Percentiles rank a stretch among this genome's conserved stretches.
Conservation (phyloP, 2,888 invertebrate genomes). For the Adelphocoris suturalis region DNA sequence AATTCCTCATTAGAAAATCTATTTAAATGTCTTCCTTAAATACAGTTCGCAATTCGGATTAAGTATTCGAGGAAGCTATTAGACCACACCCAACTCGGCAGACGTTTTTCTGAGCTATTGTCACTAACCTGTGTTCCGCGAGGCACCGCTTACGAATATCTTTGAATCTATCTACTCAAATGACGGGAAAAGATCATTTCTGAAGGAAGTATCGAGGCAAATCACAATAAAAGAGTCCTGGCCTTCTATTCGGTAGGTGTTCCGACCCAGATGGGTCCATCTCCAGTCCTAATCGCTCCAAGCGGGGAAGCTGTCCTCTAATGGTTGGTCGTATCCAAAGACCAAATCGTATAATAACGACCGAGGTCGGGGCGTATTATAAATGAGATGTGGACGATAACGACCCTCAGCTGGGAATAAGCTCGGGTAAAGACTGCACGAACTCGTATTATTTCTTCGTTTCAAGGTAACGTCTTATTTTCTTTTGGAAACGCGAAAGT, state of each 20-base stretch:
- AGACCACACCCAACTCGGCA: no score
- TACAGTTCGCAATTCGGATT: no score
- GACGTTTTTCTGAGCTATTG: no score
- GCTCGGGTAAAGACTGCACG: constrained; percentile 1
- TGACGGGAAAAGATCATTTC: no score
- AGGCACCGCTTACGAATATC: no score
- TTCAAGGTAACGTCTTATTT: neutral
- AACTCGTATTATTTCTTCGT: neutral
- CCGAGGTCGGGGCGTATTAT: neutral
- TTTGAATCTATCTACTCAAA: no score
- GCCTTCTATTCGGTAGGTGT: neutral
- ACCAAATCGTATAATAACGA: constrained; percentile 31
- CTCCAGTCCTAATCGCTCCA: neutral
- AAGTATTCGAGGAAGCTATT: no score
- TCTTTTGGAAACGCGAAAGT: neutral
- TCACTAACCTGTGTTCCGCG: neutral
- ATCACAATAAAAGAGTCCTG: no score
- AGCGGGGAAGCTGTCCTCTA: neutral
- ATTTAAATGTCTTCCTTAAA: no score
- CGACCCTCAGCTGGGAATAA: constrained; percentile 11
- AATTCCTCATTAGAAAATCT: no score
- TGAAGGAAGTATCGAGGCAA: no score
- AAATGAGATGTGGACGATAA: constrained; percentile 21
- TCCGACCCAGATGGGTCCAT: neutral
- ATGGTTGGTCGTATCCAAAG: neutral